Conservation (phyloP, 1,140 invertebrate species). For the Eubasilissa regina region DNA sequence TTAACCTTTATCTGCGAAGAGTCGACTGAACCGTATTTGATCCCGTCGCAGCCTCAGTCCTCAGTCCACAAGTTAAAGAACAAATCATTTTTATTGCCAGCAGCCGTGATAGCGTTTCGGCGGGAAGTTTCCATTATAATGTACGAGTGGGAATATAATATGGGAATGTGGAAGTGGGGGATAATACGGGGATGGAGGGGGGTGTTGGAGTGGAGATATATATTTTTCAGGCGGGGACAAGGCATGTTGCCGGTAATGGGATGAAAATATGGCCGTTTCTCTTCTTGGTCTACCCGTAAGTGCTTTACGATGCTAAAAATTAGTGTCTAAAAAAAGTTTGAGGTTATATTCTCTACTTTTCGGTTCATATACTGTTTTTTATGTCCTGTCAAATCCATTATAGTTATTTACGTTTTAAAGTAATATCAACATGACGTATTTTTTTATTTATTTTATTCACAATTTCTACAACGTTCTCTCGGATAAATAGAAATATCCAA, state of each 20-base stretch:
- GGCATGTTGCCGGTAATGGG: constrained; percentile 35
- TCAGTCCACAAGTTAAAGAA: constrained; percentile 39
- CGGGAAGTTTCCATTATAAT: constrained; percentile 45
- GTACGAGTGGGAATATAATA: constrained; percentile 22
- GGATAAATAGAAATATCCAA: too few relatives aligned
- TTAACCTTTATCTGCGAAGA: not conserved
- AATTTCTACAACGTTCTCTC: too few relatives aligned
- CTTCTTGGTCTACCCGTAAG: constrained; percentile 14
- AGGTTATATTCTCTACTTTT: not conserved
- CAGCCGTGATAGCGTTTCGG: constrained; percentile 37
- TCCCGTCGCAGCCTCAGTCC: constrained; percentile 1
- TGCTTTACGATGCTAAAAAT: constrained; percentile 28
- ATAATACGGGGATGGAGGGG: not conserved
- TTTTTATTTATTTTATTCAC: too few relatives aligned
- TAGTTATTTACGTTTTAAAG: too few relatives aligned
- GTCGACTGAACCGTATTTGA: constrained; percentile 22
- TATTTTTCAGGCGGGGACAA: constrained; percentile 27
- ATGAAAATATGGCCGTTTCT: constrained; percentile 34
- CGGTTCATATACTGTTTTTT: not conserved
- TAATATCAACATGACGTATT: too few relatives aligned
- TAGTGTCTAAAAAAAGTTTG: not conserved
- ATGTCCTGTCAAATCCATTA: not conserved
- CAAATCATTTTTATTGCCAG: constrained; percentile 49
- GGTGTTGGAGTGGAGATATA: not conserved
- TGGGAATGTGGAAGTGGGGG: not conserved